phyloP scores from a whole-genome alignment of 1,140 invertebrate species.

The Lamellibrachia luymesi region DNA sequence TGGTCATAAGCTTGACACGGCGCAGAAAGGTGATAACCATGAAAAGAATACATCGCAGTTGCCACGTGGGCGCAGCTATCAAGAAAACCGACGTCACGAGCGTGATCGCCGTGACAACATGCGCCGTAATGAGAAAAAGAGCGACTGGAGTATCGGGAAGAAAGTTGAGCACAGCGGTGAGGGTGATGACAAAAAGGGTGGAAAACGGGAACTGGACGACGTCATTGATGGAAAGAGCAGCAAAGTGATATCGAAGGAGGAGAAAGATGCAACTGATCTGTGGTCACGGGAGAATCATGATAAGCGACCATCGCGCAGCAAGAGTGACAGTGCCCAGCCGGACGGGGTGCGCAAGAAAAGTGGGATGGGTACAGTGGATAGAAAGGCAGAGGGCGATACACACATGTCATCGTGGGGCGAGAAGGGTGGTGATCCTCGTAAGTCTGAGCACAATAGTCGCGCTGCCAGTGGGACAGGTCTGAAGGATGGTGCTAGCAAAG shows the following conservation, averaged over 20 bases:
- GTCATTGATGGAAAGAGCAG: neutral
- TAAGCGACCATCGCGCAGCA: neutral
- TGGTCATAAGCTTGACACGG: neutral
- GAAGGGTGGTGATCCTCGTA: neutral
- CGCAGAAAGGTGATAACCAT: neutral
- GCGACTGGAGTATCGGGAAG: neutral
- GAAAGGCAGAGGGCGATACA: neutral
- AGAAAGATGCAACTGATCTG: neutral
- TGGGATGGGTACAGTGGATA: neutral
- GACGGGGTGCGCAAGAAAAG: neutral
- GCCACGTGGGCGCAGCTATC: conserved; percentile 14
- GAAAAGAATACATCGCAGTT: neutral
- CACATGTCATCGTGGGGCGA: neutral
- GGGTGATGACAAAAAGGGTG: neutral
- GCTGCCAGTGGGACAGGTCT: neutral
- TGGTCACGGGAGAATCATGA: conserved; percentile 3
- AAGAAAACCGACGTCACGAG: conserved; percentile 15
- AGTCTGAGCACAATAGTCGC: neutral
- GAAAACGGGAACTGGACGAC: conserved; percentile 4
- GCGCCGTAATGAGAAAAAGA: neutral
- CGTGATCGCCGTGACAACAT: conserved; percentile 4
- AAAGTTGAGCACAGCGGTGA: neutral
- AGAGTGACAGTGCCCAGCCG: neutral
- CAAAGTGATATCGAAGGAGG: neutral
- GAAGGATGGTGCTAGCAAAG: neutral